Percentiles rank a stretch among this genome's conserved stretches.
Conservation (phyloP, 23 tunicate genomes). For the Botrylloides violaceus region DNA sequence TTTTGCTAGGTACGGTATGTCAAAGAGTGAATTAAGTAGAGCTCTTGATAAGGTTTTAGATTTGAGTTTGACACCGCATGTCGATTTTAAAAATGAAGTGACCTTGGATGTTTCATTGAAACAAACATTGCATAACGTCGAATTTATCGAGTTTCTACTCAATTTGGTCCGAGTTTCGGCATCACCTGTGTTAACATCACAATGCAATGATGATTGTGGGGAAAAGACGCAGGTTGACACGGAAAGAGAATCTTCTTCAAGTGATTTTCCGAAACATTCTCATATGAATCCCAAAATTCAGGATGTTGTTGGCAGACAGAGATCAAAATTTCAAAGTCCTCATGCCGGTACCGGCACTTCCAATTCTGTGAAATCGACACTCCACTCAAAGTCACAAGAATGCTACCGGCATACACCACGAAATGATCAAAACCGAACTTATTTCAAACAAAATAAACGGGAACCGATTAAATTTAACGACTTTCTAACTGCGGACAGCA, state of each 20-base stretch:
- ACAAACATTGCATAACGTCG: neutral
- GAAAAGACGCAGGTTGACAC: neutral
- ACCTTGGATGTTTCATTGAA: neutral
- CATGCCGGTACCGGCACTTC: too few relatives aligned
- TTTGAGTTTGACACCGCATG: neutral
- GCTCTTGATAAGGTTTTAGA: neutral
- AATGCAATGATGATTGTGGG: neutral
- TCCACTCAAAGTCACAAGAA: neutral
- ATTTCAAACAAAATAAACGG: neutral
- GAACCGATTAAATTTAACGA: neutral
- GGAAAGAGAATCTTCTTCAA: neutral
- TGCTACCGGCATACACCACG: neutral
- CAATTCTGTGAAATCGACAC: too few relatives aligned
- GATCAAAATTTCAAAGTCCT: neutral
- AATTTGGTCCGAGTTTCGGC: constrained; percentile 5
- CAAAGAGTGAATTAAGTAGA: neutral
- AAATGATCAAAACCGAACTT: neutral
- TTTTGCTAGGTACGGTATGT: too few relatives aligned
- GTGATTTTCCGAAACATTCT: neutral
- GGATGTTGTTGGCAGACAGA: neutral
- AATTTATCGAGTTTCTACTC: neutral
- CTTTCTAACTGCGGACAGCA: neutral
- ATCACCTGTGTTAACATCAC: neutral
- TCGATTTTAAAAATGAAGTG: neutral
- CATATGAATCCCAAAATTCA: constrained; percentile 6